Conservation (phyloP, 2,113 vertebrate genomes). For the Hippocampus guttulatus region DNA sequence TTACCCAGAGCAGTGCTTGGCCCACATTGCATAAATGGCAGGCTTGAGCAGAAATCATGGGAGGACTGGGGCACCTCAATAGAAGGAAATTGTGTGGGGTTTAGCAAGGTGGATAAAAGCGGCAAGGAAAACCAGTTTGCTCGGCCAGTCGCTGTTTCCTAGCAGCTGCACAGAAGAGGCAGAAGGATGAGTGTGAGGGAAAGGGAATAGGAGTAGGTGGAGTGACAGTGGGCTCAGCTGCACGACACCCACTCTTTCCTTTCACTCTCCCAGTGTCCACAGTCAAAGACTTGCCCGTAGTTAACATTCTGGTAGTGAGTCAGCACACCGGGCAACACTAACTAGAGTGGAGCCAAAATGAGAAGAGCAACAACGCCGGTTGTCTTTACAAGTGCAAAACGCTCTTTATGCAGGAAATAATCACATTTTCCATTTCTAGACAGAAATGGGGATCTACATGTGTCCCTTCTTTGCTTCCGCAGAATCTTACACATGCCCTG, state of each 20-base stretch:
- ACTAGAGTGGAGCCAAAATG: conserved; percentile 5
- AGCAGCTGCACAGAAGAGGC: conserved; percentile 56
- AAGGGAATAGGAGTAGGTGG: conserved; percentile 40
- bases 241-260: conserved; percentile 62
- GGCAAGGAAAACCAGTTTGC: conserved; percentile 55
- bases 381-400: neutral
- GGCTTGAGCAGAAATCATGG: conserved; percentile 17
- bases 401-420: neutral
- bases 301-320: conserved; percentile 60
- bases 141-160: conserved; percentile 62
- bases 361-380: neutral
- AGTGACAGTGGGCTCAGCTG: conserved; percentile 61
- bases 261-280: conserved; percentile 11
- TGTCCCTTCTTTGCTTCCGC: conserved; percentile 6
- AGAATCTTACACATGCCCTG: conserved; percentile 41
- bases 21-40: conserved; percentile 4
- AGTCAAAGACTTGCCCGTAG: conserved; percentile 38
- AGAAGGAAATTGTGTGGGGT: conserved; percentile 25
- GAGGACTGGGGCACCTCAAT: conserved; percentile 1
- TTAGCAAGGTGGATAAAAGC: conserved; percentile 30
- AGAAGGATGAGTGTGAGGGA: conserved; percentile 22
- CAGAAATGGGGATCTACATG: neutral
- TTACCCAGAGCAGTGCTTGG: conserved; percentile 12
- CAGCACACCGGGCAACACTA: conserved; percentile 19
- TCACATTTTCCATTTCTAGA: neutral